Conservation (phyloP, 2,797 vertebrate species). For the Aeoliscus strigatus region DNA sequence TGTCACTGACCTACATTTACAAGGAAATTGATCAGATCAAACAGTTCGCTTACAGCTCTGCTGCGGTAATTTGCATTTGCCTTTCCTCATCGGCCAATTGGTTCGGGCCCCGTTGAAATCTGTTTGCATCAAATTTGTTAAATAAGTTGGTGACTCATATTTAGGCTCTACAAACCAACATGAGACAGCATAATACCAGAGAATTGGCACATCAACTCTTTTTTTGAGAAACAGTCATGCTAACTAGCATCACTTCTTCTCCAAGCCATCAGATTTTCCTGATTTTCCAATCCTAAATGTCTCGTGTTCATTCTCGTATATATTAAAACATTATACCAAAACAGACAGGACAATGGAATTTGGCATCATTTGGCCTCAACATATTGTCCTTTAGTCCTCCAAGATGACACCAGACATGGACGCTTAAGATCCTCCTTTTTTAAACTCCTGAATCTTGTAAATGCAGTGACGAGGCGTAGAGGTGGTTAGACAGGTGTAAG, state of each 20-base stretch:
- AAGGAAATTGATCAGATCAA: slow-evolving; percentile 5
- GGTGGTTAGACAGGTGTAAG: slow-evolving; percentile 36
- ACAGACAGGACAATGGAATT: background rate
- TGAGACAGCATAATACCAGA: no score
- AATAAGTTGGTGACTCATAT: no score
- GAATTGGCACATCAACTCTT: no score
- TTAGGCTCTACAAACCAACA: no score
- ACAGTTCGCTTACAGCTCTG: background rate
- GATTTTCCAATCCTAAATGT: no score
- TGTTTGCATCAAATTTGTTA: no score
- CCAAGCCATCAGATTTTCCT: no score
- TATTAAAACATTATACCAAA: no score
- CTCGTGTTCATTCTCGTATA: no score
- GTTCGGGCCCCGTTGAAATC: no score
- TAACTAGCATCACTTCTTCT: no score
- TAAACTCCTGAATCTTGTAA: slow-evolving; percentile 4
- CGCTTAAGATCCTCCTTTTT: background rate
- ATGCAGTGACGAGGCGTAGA: slow-evolving; percentile 8
- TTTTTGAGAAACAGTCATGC: no score
- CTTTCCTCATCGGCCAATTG: background rate
- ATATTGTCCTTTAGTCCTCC: slow-evolving; percentile 26
- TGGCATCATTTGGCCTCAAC: background rate
- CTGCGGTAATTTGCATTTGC: slow-evolving; percentile 2
- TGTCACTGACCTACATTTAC: slow-evolving; percentile 37
- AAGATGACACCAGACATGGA: slow-evolving; percentile 27